Evolutionary conservation across 2,888 invertebrate species (phyloP), one percentile per base, ranked within the genome.

Genomic region (Drosophila prostipennis): DNA sequence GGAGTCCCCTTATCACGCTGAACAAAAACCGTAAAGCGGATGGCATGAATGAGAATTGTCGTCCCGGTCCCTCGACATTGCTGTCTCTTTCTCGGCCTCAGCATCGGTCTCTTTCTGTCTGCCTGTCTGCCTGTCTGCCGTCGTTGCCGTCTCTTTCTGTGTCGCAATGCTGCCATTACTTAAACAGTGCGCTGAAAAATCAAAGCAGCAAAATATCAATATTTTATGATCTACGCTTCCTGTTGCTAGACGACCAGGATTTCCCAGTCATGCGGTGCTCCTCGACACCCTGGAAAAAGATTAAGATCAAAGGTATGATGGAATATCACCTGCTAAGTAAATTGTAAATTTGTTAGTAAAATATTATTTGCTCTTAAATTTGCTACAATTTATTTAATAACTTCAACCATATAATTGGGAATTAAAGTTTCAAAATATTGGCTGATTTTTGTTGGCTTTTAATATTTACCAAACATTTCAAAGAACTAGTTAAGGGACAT

Each of bases 221-320:
- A 89, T 89, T 87, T 87, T 89, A 87, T 87, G 88, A 89, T 83
- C 74, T 76, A 76, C 78, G 80, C 81, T 87, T 87, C 89, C 89
- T 80, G 79, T 72, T 59, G 54, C 73, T 54, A 72, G 72, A 72
- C 72, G 72, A 57, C 72, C 72, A 59, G 67, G 57, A 78, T 68
- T 49, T 71, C 45, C 43, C 51, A 63, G 46, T 65, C 65, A 55
- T 63, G 61, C 61, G 61, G 64, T 37, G 53, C 36, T 16, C 14
- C 7, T 2, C 10, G 36, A 43, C 37, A 37, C 36, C 64, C 64
- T 64, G 29, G 7, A 8, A 14, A n/a, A 16, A 2, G 0, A 13
- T 37, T 6, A 10, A 19, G 45, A 39, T 54, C 60, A 29, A 13
- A 6, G 14, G 58, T 19, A 23, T 58, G 6, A 23, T 42, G 42